Conservation (phyloP, 1,140 invertebrate genomes). For the Oedothorax gibbosus region DNA sequence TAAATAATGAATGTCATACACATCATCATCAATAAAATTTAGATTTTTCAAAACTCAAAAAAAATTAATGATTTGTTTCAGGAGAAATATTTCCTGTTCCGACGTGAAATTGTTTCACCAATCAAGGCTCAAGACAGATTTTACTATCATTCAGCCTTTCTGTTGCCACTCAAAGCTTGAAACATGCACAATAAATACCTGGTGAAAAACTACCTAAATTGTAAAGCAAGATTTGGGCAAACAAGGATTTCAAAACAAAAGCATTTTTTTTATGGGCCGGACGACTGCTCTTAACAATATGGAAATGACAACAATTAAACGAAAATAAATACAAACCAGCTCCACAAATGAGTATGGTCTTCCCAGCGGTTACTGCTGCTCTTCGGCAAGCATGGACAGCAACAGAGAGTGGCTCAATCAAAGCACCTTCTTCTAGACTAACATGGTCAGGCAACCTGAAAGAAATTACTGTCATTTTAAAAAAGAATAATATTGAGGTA, state of each 20-base stretch:
- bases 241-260: background rate
- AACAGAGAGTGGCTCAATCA: conserved; percentile 92
- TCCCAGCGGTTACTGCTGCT: conserved; percentile 79
- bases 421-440: conserved; percentile 89
- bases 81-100: too few relatives aligned
- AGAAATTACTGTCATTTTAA: background rate
- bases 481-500: background rate
- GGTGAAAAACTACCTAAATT: too few relatives aligned
- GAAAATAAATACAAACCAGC: conserved; percentile 72
- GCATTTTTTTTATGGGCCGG: background rate
- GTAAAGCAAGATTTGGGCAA: too few relatives aligned
- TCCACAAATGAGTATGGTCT: conserved; percentile 86
- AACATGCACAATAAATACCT: too few relatives aligned
- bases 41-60: too few relatives aligned
- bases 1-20: too few relatives aligned
- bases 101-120: too few relatives aligned
- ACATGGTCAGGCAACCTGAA: conserved; percentile 88
- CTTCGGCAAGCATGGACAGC: conserved; percentile 91
- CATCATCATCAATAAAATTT: too few relatives aligned
- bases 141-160: too few relatives aligned
- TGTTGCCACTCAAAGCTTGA: too few relatives aligned
- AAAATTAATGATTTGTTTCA: too few relatives aligned
- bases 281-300: background rate
- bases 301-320: background rate
- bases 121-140: too few relatives aligned